phyloP scores from a whole-genome alignment of 2,888 invertebrate species.

The Stramonita haemastoma region DNA sequence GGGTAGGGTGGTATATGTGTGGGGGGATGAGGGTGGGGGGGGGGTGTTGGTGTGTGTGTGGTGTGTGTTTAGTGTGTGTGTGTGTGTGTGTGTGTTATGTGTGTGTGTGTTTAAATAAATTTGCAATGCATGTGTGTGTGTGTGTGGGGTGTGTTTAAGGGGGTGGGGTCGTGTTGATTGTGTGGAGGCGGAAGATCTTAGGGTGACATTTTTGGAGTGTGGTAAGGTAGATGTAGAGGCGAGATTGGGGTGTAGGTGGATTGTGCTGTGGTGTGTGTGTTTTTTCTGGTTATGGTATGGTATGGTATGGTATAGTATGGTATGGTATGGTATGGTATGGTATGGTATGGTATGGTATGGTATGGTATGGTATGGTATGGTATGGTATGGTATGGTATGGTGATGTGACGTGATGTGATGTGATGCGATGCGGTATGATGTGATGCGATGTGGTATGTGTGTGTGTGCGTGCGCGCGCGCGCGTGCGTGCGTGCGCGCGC shows the following conservation, averaged over 20 bases:
- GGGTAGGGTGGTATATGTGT: no score
- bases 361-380: neutral
- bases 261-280: neutral
- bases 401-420: neutral
- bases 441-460: neutral
- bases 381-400: neutral
- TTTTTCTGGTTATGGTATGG: neutral
- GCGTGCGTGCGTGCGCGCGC: no score
- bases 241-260: no score
- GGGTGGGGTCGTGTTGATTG: neutral
- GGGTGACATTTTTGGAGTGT: neutral
- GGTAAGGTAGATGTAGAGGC: neutral
- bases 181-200: neutral
- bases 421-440: neutral
- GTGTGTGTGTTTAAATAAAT: neutral
- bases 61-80: neutral
- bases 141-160: neutral
- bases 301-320: neutral
- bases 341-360: neutral
- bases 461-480: neutral
- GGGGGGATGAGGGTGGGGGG: neutral
- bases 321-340: neutral
- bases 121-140: neutral
- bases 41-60: neutral
- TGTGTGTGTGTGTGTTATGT: neutral